Percentiles rank a stretch among this genome's conserved stretches.
phyloP scores from a whole-genome alignment of 1,140 invertebrate species.

The Eumeta japonica region DNA sequence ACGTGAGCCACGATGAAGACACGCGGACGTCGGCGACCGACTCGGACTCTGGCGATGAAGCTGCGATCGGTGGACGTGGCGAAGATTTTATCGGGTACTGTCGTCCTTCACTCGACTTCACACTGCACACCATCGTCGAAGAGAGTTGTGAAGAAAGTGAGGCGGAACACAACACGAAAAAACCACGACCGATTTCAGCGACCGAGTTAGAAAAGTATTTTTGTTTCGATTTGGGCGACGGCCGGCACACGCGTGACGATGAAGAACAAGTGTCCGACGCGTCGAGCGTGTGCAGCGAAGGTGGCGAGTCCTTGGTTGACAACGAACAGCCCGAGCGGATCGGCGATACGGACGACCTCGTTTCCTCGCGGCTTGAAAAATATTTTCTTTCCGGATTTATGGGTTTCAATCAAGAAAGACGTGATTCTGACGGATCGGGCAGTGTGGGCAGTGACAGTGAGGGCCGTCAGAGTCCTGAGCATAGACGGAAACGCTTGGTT shows the following conservation, averaged over 20 bases:
- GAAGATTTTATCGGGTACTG: constrained; percentile 80
- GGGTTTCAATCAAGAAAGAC: constrained; percentile 71
- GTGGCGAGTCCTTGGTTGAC: constrained; percentile 66
- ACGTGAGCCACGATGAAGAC: constrained; percentile 74
- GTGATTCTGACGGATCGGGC: constrained; percentile 80
- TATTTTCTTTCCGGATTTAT: constrained; percentile 86
- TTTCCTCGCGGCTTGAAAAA: constrained; percentile 83
- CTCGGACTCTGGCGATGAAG: constrained; percentile 60
- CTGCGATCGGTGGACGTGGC: constrained; percentile 66
- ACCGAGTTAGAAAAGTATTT: constrained; percentile 91
- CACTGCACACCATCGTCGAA: constrained; percentile 89
- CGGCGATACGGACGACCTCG: constrained; percentile 69
- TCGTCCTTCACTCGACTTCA: constrained; percentile 80
- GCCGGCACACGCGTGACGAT: constrained; percentile 57
- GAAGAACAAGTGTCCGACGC: constrained; percentile 83
- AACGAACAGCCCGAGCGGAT: constrained; percentile 57
- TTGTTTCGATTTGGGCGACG: constrained; percentile 79
- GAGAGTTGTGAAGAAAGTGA: constrained; percentile 91
- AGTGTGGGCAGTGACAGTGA: constrained; percentile 83
- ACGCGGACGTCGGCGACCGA: constrained; percentile 61
- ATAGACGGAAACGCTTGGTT: constrained; percentile 75
- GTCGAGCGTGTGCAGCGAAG: constrained; percentile 83
- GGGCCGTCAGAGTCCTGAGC: constrained; percentile 81
- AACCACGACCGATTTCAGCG: constrained; percentile 65
- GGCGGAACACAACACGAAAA: constrained; percentile 65